Evolutionary conservation across 2,888 invertebrate species (phyloP).

Genomic region (Taenaris catops): DNA sequence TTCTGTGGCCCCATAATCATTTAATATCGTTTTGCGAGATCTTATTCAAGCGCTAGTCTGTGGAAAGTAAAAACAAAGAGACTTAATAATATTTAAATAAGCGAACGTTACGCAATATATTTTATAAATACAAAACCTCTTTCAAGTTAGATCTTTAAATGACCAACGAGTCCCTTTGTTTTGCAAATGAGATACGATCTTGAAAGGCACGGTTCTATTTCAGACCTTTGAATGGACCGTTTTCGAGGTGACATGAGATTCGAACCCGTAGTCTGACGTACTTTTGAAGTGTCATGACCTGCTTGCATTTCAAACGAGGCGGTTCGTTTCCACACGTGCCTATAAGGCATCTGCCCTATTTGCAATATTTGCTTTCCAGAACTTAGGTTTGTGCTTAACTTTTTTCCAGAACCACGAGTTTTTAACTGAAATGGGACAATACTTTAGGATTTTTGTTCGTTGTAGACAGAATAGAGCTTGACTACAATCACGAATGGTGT

Average conservation of each 20-base stretch:
- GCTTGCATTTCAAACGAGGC: slow-evolving; percentile 20
- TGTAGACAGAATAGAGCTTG: too few species aligned
- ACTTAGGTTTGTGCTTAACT: slow-evolving; percentile 1
- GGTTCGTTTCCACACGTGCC: slow-evolving; percentile 9
- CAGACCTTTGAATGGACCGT: slow-evolving; percentile 19
- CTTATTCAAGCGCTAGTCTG: slow-evolving; percentile 5
- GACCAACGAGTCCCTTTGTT: slow-evolving; percentile 16
- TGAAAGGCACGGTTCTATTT: slow-evolving; percentile 21
- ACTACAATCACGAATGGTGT: too few species aligned
- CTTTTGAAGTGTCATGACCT: slow-evolving; percentile 24
- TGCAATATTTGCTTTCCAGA: slow-evolving; percentile 5
- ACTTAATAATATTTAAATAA: too few species aligned
- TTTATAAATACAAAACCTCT: background rate
- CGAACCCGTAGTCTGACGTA: slow-evolving; percentile 21
- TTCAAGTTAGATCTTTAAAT: slow-evolving; percentile 6
- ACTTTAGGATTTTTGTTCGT: too few species aligned
- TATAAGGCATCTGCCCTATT: background rate
- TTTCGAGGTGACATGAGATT: slow-evolving; percentile 18
- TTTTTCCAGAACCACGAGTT: too few species aligned
- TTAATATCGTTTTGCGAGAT: slow-evolving; percentile 17
- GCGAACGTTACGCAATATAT: background rate
- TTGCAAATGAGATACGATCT: slow-evolving; percentile 24
- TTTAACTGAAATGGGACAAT: too few species aligned
- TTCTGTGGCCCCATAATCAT: too few species aligned
- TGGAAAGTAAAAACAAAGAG: background rate